phyloP scores from a whole-genome alignment of 2,113 vertebrate genomes.

The Megaceryle torquata region DNA sequence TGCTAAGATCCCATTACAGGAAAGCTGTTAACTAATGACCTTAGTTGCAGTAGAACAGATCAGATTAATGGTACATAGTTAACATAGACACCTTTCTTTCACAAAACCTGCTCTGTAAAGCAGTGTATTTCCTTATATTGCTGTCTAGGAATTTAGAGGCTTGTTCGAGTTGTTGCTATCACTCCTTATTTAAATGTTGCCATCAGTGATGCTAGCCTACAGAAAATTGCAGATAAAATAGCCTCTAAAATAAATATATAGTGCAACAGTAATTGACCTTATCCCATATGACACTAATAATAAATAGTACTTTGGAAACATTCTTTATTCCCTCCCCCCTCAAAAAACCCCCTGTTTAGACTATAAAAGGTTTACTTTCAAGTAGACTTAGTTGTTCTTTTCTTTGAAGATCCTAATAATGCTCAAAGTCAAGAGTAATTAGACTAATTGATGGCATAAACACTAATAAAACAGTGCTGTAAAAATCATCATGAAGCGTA shows the following conservation, averaged over 20 bases:
- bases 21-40: conserved; percentile 57
- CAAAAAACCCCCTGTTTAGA: conserved; percentile 20
- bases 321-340: not conserved
- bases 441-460: conserved; percentile 60
- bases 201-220: not conserved
- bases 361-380: conserved; percentile 47
- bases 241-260: not conserved
- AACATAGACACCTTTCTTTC: conserved; percentile 45
- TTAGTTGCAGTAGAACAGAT: conserved; percentile 60
- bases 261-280: not conserved
- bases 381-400: conserved; percentile 19
- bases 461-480: conserved; percentile 49
- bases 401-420: conserved; percentile 53
- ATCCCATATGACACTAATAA: not conserved
- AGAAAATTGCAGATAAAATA: not conserved
- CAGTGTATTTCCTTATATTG: conserved; percentile 44
- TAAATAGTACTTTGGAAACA: not conserved
- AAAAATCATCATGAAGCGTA: conserved; percentile 43
- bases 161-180: not conserved
- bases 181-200: not conserved
- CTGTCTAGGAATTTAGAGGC: conserved; percentile 27
- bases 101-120: conserved; percentile 42
- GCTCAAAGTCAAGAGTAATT: conserved; percentile 62
- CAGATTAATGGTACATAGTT: conserved; percentile 64
- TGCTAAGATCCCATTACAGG: conserved; percentile 55